These are phyloP conservation scores for Indicator indicator DNA, from an alignment of 2,113 vertebrate genomes.

Conservation along the genomic window DNA sequence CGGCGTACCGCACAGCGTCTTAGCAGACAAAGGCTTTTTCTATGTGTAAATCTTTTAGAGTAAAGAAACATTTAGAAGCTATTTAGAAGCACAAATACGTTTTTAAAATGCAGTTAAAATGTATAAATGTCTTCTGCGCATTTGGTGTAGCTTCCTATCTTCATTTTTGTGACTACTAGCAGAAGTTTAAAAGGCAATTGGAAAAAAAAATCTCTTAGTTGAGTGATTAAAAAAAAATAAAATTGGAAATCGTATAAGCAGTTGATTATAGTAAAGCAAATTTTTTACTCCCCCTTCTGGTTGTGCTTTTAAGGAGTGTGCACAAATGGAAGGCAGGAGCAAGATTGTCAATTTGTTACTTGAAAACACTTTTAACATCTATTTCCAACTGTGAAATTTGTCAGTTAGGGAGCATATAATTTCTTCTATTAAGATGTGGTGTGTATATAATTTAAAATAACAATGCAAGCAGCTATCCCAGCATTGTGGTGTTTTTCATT, in stretches of 20 bases:
- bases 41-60: not conserved
- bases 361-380: slow-evolving; percentile 74
- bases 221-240: slow-evolving; percentile 47
- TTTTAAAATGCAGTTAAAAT: not conserved
- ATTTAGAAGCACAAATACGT: not conserved
- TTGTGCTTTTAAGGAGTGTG: slow-evolving; percentile 35
- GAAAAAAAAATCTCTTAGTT: not conserved
- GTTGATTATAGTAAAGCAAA: slow-evolving; percentile 46
- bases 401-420: slow-evolving; percentile 67
- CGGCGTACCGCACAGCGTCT: not conserved
- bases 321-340: slow-evolving; percentile 9
- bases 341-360: slow-evolving; percentile 66
- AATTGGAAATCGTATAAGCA: slow-evolving; percentile 18
- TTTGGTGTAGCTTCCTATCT: slow-evolving; percentile 14
- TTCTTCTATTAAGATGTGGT: slow-evolving; percentile 47
- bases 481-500: not conserved
- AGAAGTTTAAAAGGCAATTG: slow-evolving; percentile 48
- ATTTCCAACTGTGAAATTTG: slow-evolving; percentile 74
- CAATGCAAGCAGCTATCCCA: slow-evolving; percentile 25
- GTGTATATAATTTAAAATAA: slow-evolving; percentile 71
- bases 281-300: slow-evolving; percentile 9
- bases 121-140: not conserved
- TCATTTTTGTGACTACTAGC: slow-evolving; percentile 3
- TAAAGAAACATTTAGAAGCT: slow-evolving; percentile 47
- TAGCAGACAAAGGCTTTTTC: not conserved